Evolutionary conservation across 2,113 vertebrate species (phyloP).

Genomic region (Aix galericulata): DNA sequence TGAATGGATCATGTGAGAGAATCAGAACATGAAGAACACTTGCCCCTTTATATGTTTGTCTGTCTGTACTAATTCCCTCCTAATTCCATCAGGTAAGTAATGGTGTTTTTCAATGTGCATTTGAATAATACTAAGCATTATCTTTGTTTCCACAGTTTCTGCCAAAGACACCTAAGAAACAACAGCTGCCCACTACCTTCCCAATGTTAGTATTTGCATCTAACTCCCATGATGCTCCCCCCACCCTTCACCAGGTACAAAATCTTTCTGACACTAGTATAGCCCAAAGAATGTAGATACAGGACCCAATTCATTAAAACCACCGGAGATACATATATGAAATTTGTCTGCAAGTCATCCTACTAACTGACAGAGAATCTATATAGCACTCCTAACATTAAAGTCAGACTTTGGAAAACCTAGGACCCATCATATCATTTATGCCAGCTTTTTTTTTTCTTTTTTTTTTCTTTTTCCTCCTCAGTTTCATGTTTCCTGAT

Average conservation of each 20-base stretch:
- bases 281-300: not conserved
- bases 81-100: not conserved
- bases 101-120: not conserved
- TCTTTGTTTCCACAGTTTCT: not conserved
- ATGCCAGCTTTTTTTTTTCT: not conserved
- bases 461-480: no score
- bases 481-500: not conserved
- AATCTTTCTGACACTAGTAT: not conserved
- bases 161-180: not conserved
- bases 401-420: not conserved
- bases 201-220: not conserved
- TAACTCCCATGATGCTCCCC: not conserved
- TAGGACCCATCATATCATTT: not conserved
- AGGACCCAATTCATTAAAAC: not conserved
- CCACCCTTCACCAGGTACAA: not conserved
- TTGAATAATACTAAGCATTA: not conserved
- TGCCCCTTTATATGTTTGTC: not conserved
- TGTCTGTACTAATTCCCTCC: not conserved
- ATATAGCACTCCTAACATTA: not conserved
- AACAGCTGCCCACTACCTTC: not conserved
- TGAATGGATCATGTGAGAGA: not conserved
- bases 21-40: not conserved
- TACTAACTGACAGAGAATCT: not conserved
- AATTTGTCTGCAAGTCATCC: not conserved
- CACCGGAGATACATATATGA: not conserved